Evolutionary conservation across 2,888 invertebrate species (phyloP), one percentile per base, ranked within the genome.

Genomic region (Drosophila meridionalis): DNA sequence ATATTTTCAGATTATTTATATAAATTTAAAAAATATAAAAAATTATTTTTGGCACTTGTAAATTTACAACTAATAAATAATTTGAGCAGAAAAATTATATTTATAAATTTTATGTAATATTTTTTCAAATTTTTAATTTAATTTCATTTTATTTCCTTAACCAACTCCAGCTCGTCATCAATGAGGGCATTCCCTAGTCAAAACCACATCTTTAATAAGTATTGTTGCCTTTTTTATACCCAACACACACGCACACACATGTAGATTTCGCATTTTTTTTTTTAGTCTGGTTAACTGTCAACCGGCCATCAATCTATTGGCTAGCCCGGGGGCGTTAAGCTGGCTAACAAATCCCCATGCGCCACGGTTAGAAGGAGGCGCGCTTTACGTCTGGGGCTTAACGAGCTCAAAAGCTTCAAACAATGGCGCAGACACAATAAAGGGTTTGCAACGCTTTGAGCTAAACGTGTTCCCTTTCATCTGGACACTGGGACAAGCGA

Each of bases 231-330:
- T 65, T 68, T 62, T 50, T 68, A 47, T 14, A 59, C n/a, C 7
- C n/a, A 34, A 61, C 26, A 40, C 8, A n/a, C 28, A 8, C 40
- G 3, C 55, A 28, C 63, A 66, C 63, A 70, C 47, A 45, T 50
- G 48, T 50, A 32, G 14, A 50, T 69, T 78, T 82, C 69, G 73
- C 70, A 68, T 76, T 82, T 82, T 82, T 82, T 68, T 69, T 82
- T 82, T 67, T 69, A 69, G 59, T 62, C 69, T 70, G 61, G 59
- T 63, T 69, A 65, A 76, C 81, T 87, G 87, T 87, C 89, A 87
- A 89, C 83, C 80, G 78, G 68, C 83, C 83, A 85, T 79, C 86
- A 87, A 89, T 90, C 89, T 83, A 85, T 85, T 75, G 83, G 65
- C 69, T 53, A 50, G 52, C 53, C 73, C 66, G 58, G 43, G 77